A percentile compares a stretch with the other conserved stretches of the same genome.
These are phyloP conservation scores for Anastrepha obliqua DNA, from an alignment of 1,140 invertebrate genomes.

Conservation along the genomic window DNA sequence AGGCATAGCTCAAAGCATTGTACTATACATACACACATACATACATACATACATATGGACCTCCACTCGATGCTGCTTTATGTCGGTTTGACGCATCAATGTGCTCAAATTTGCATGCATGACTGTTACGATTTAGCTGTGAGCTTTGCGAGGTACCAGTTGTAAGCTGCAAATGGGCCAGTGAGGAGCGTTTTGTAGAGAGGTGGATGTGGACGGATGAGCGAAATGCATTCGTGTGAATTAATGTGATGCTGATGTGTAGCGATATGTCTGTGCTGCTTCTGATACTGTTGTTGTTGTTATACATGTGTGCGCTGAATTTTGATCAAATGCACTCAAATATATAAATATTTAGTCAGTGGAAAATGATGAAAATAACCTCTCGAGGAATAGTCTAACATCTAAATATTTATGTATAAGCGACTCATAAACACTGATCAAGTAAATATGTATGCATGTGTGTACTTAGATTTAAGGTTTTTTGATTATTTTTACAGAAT, in stretches of 20 bases:
- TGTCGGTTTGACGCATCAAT: not conserved
- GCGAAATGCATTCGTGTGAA: slow-evolving; percentile 37
- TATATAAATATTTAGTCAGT: slow-evolving; percentile 39
- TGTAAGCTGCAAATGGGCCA: slow-evolving; percentile 40
- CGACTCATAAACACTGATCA: not conserved
- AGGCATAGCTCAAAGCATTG: slow-evolving; percentile 12
- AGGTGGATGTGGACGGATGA: not conserved
- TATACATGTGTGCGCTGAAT: slow-evolving; percentile 26
- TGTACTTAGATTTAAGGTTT: not conserved
- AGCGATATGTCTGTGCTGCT: not conserved
- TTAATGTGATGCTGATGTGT: slow-evolving; percentile 43
- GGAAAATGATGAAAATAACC: slow-evolving; percentile 8
- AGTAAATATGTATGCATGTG: not conserved
- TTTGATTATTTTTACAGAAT: too few species aligned
- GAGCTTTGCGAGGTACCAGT: not conserved
- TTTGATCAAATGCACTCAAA: slow-evolving; percentile 33
- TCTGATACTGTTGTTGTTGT: not conserved
- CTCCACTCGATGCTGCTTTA: not conserved
- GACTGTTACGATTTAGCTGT: slow-evolving; percentile 17
- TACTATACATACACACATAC: too few species aligned
- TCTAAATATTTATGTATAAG: not conserved
- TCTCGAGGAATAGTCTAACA: not conserved
- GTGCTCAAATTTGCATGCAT: slow-evolving; percentile 38
- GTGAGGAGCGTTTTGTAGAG: not conserved
- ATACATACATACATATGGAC: too few species aligned